A percentile compares a stretch with the other conserved stretches of the same genome.
phyloP scores from a whole-genome alignment of 2,113 vertebrate species.

The Galbula dea region DNA sequence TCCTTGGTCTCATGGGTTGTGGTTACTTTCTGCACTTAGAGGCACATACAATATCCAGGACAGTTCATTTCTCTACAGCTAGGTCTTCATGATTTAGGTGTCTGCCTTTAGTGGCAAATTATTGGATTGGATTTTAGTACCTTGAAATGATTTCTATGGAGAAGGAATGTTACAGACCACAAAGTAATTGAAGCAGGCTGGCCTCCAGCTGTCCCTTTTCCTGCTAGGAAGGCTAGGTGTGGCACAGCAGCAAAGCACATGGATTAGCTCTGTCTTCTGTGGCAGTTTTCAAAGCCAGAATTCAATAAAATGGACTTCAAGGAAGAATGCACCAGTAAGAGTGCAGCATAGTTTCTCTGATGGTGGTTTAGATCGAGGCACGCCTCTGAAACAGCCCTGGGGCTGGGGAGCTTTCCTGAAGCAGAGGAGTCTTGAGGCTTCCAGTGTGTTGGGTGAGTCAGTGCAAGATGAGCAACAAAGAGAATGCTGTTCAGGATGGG shows the following conservation, averaged over 20 bases:
- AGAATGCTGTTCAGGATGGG: neutral
- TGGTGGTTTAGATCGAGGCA: neutral
- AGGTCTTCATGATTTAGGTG: neutral
- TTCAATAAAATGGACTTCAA: neutral
- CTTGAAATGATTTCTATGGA: conserved; percentile 6
- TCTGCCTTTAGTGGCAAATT: conserved; percentile 27
- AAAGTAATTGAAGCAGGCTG: neutral
- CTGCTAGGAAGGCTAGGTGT: neutral
- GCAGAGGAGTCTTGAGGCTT: neutral
- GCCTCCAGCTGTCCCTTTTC: conserved; percentile 12
- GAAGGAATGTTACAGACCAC: conserved; percentile 19
- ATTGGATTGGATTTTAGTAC: conserved; percentile 4
- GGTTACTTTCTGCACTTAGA: neutral
- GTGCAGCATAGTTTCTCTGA: neutral
- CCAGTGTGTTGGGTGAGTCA: neutral
- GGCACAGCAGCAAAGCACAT: neutral
- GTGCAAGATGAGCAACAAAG: neutral
- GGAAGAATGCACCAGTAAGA: neutral
- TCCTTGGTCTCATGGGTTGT: neutral
- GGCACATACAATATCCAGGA: neutral
- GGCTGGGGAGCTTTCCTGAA: neutral
- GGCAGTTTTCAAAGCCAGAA: neutral
- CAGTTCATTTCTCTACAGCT: neutral
- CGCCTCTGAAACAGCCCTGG: neutral
- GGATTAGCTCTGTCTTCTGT: neutral